Evolutionary conservation across 2,113 vertebrate species (phyloP), one percentile per base, ranked within the genome.

Genomic region (Pica pica): DNA sequence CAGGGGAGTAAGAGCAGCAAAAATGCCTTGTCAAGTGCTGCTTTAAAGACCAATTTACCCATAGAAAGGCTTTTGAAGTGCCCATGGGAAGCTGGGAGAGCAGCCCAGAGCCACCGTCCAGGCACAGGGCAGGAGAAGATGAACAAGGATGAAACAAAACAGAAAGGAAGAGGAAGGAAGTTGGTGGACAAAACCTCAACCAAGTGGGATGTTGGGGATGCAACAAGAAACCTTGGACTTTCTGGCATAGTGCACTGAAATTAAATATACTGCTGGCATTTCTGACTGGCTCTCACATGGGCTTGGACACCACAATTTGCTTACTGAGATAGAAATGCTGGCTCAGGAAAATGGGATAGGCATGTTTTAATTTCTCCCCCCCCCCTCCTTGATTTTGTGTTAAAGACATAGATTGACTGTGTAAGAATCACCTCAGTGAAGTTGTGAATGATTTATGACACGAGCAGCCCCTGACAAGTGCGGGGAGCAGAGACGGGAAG

Each of bases 381-480:
- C 16, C 11, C 13, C 28, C 61, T 42, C 31, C 67, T 47, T 73
- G 84, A 55, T 55, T 79, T 89, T 85, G 74, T 94, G 89, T 67
- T 93, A 69, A 65, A 77, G 79, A 83, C 42, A 35, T 67, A 83
- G 76, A 49, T 30, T 85, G 94, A 53, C 49, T 35, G 18, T 69
- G 70, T 63, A 91, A 69, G 87, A 30, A 87, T 76, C 84, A 82
- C 94, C 94, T 89, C 15, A n/a, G 93, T 50, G 31, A 41, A 83
- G 65, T 0, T 76, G 77, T 61, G 91, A 87, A 69, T 94, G 91
- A 95, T 94, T 96, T 95, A 94, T 14, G 19, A 53, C 87, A 73
- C 3, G 53, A 92, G 64, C n/a, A 65, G 70, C 33, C 87, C 61
- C 6, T 28, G 81, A 65, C 61, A 89, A 93, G 84, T n/a, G 87